Conservation (phyloP, 1,140 invertebrate genomes). For the Sycophila sp. region DNA sequence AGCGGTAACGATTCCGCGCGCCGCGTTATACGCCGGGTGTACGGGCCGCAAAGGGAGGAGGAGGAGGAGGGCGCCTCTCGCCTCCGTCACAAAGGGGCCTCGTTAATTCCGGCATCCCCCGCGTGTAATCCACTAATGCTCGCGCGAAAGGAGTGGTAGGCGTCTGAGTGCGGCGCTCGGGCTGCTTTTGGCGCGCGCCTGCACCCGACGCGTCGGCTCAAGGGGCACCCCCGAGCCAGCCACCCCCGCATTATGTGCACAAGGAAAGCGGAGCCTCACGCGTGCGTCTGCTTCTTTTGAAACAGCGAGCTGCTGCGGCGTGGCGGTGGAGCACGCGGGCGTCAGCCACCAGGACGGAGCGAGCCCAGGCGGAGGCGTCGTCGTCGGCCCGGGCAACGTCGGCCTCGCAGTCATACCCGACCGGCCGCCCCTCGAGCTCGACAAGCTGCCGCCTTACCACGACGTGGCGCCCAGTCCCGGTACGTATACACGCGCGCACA, state of each 20-base stretch:
- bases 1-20: too few relatives aligned
- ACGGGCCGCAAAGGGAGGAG: too few relatives aligned
- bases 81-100: too few relatives aligned
- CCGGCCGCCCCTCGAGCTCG: slow-evolving; percentile 62
- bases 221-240: neutral
- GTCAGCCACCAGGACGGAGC: slow-evolving; percentile 30
- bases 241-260: too few relatives aligned
- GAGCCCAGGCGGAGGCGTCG: slow-evolving; percentile 50
- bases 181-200: neutral
- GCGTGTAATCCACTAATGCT: too few relatives aligned
- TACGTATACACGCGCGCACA: slow-evolving; percentile 38
- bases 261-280: too few relatives aligned
- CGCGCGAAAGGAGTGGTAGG: too few relatives aligned
- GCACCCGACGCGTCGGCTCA: neutral
- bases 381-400: slow-evolving; percentile 36
- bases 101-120: too few relatives aligned
- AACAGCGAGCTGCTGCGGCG: slow-evolving; percentile 60
- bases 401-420: slow-evolving; percentile 64
- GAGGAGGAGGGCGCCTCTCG: too few relatives aligned
- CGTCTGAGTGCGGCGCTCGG: neutral
- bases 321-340: slow-evolving; percentile 48
- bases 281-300: too few relatives aligned
- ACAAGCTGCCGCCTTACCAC: slow-evolving; percentile 66
- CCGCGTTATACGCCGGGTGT: too few relatives aligned
- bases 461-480: slow-evolving; percentile 63